Base-by-base conservation (phyloP, 2,797 vertebrate genomes). In the Otolemur crassicaudatus region DNA sequence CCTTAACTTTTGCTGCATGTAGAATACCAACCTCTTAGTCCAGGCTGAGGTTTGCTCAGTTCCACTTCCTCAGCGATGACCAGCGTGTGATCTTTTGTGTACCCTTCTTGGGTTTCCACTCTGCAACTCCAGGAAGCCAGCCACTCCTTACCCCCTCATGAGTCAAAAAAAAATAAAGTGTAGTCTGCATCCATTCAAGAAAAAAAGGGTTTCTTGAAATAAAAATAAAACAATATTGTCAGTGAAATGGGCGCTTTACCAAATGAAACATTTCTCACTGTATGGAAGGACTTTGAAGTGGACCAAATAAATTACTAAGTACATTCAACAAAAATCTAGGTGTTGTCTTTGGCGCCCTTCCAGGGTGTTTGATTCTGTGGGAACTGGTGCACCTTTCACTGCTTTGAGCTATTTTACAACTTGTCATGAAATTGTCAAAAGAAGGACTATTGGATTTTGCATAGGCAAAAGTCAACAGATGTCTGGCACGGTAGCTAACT, bases 191-290 rank as follows among this genome's bases (percentile, higher is more conserved):
- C 49, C 82, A 76, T 70, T 76, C 60, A 29, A 23, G 61, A 22
- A 20, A 53, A 3, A 73, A 75, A 22, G 20, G 65, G 2, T 81
- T 90, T 69, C 58, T 82, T 86, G 43, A 88, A 88, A 91, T 94
- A 94, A 86, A 81, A 88, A 40, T 85, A 86, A 94, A 94, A 92
- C 72, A 87, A 72, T 76, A 87, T 53, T 85, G 31, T 76, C 63
- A 46, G 31, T 61, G 72, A 90, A 93, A 82, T 19, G 60, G 76
- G 43, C 11, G 69, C 46, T 83, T 94, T 40, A 65, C 61, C 77
- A 77, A 96, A 92, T 69, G 70, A 86, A 91, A 94, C 63, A 90
- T 83, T 77, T 75, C 80, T 91, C n/a, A 63, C 19, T n/a, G 69
- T 69, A 61, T 20, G 4, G 17, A 94, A 27, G 31, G 69, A 61